phyloP scores from a whole-genome alignment of 2,888 invertebrate genomes.

The Ochropacha duplaris region DNA sequence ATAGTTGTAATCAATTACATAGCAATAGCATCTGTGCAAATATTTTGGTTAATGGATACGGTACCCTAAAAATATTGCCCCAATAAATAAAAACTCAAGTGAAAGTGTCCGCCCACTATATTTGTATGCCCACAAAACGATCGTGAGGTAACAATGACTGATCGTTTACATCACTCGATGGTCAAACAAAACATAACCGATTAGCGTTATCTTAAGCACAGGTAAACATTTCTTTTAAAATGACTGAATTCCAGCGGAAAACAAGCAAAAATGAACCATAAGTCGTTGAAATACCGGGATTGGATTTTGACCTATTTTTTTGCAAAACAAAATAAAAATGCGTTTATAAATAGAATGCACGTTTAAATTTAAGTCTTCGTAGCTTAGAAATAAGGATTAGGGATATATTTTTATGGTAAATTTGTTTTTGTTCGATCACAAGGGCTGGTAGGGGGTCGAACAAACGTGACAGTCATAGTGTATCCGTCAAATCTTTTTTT shows the following conservation, averaged over 20 bases:
- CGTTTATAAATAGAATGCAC: too few relatives aligned
- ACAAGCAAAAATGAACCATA: constrained; percentile 21
- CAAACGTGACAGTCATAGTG: constrained; percentile 62
- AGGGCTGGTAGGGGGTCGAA: constrained; percentile 62
- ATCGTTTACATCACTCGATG: constrained; percentile 51
- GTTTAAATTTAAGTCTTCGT: not conserved
- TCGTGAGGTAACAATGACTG: constrained; percentile 32
- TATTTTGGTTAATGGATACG: not conserved
- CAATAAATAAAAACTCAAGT: constrained; percentile 15
- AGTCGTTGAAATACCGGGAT: not conserved
- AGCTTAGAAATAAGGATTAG: not conserved
- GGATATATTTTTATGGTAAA: constrained; percentile 4
- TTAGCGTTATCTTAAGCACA: constrained; percentile 67
- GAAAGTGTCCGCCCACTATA: constrained; percentile 47
- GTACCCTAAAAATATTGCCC: constrained; percentile 9
- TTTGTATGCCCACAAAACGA: constrained; percentile 26
- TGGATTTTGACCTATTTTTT: not conserved
- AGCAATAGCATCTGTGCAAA: too few relatives aligned
- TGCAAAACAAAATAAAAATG: not conserved
- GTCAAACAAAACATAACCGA: constrained; percentile 75
- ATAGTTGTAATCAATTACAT: too few relatives aligned
- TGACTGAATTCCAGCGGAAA: constrained; percentile 50
- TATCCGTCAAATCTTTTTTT: constrained; percentile 73
- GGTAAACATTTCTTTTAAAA: constrained; percentile 66
- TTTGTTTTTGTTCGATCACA: constrained; percentile 27